Evolutionary conservation across 1,140 invertebrate genomes (phyloP).

Genomic region (Aphelenchoides besseyi): DNA sequence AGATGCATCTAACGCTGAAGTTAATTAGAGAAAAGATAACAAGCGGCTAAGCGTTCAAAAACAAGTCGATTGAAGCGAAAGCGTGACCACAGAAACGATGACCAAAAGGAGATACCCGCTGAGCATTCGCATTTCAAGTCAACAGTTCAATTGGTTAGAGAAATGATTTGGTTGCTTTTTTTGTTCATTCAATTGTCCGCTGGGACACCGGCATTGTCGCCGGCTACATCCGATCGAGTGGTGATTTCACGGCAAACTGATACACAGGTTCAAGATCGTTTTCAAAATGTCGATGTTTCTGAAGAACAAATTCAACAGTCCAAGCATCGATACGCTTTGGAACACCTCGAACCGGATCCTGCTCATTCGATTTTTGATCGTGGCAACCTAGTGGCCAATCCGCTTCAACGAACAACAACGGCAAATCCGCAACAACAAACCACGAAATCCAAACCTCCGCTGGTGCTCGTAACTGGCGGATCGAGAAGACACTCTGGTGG

Average conservation of each 20-base stretch:
- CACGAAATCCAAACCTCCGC: background rate
- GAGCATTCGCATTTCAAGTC: background rate
- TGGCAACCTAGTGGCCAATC: background rate
- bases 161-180: background rate
- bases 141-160: background rate
- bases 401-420: slow-evolving; percentile 4
- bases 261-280: background rate
- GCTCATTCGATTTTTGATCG: background rate
- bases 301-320: background rate
- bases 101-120: background rate
- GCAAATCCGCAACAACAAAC: background rate
- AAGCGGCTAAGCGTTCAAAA: slow-evolving; percentile 13
- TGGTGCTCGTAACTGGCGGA: background rate
- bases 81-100: background rate
- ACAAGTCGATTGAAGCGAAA: slow-evolving; percentile 1
- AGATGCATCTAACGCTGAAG: no score
- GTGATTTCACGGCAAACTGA: background rate
- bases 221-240: background rate
- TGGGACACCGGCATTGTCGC: background rate
- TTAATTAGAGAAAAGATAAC: background rate
- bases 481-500: background rate
- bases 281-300: background rate
- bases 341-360: slow-evolving; percentile 7
- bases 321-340: background rate
- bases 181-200: background rate